Conservation (phyloP, 1,140 invertebrate species). For the Lysiphlebus fabarum region DNA sequence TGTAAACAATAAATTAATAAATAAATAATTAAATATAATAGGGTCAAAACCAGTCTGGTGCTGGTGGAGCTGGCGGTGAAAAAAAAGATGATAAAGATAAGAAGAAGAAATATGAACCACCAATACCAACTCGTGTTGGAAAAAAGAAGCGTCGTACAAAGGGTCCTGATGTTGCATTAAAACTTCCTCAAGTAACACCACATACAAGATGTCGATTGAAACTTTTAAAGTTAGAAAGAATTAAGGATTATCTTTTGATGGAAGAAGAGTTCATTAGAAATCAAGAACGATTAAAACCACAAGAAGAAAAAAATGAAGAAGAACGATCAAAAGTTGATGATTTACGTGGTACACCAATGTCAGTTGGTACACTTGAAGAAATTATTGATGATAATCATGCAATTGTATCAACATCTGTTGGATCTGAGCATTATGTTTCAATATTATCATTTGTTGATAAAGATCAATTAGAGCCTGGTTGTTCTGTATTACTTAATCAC, state of each 20-base stretch:
- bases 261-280: constrained; percentile 99
- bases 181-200: constrained; percentile 95
- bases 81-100: constrained; percentile 98
- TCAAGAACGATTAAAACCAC: constrained; percentile 95
- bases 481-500: constrained; percentile 97
- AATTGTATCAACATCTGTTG: constrained; percentile 98
- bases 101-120: constrained; percentile 99
- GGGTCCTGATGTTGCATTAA: constrained; percentile 96
- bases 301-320: constrained; percentile 99
- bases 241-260: constrained; percentile 98
- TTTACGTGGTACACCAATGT: constrained; percentile 97
- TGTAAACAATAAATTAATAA: too few relatives aligned
- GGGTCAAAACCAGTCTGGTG: constrained; percentile 93
- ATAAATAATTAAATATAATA: constrained; percentile 39
- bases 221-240: constrained; percentile 92
- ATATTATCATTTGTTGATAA: constrained; percentile 99
- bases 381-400: constrained; percentile 99
- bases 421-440: constrained; percentile 99
- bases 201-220: constrained; percentile 95
- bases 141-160: constrained; percentile 95
- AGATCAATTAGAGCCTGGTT: constrained; percentile 98
- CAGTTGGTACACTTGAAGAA: constrained; percentile 98
- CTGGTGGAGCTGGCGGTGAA: constrained; percentile 77
- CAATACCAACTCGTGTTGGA: constrained; percentile 96
- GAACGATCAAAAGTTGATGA: constrained; percentile 93